Evolutionary conservation across 2,113 vertebrate genomes (phyloP).

Genomic region (Phaethornis superciliosus): DNA sequence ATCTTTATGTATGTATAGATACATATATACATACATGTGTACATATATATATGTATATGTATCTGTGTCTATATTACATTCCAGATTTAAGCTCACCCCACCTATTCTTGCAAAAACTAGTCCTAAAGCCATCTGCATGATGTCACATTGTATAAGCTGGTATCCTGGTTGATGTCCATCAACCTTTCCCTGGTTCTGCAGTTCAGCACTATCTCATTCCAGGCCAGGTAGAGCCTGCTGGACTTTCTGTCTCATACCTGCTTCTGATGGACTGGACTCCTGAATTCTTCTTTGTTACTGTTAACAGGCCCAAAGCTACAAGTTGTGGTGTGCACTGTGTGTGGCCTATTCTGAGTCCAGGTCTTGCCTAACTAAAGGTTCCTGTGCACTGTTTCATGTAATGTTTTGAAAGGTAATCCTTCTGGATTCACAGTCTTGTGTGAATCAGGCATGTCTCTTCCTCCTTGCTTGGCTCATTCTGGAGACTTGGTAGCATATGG

Average conservation of each 20-base stretch:
- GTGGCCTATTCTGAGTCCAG: neutral
- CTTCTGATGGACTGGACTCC: neutral
- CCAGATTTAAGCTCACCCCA: neutral
- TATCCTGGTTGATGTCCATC: neutral
- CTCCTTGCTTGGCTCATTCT: neutral
- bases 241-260: neutral
- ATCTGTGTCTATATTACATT: neutral
- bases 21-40: too few species aligned
- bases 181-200: neutral
- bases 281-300: neutral
- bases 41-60: too few species aligned
- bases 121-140: neutral
- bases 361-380: neutral
- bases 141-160: neutral
- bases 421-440: neutral
- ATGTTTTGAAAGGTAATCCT: neutral
- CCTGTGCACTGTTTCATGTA: neutral
- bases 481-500: neutral
- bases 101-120: neutral
- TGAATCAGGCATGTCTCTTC: neutral
- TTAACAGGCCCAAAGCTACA: neutral
- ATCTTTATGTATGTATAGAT: too few species aligned
- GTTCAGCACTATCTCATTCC: neutral
- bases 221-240: neutral
- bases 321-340: accelerated